A percentile compares a stretch with the other conserved stretches of the same genome.
These are phyloP conservation scores for Conus canariensis DNA, from an alignment of 2,888 invertebrate genomes.

Conservation along the genomic window DNA sequence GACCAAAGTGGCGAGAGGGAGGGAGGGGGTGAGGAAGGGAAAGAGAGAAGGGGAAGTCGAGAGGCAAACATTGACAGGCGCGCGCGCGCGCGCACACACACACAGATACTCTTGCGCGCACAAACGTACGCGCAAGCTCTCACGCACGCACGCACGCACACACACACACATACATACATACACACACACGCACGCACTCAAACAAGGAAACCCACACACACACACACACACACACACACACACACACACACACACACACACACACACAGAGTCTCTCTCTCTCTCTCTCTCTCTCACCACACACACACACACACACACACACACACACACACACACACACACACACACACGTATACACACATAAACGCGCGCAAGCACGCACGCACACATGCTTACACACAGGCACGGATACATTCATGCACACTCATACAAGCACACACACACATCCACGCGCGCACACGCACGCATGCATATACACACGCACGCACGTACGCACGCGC, in stretches of 20 bases:
- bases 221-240: no score
- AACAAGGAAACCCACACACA: background rate
- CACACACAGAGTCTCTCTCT: no score
- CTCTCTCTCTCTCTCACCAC: no score
- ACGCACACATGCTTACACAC: background rate
- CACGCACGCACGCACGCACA: background rate
- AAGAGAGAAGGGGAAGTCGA: background rate
- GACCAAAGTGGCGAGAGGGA: no score
- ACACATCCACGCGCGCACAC: constrained; percentile 7
- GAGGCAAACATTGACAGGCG: no score
- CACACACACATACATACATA: background rate
- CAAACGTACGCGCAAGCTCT: background rate
- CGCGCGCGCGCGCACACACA: no score
- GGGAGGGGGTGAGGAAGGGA: background rate
- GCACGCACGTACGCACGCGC: background rate
- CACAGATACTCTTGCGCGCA: background rate
- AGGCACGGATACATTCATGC: background rate
- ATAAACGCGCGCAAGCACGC: background rate
- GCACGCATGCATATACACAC: background rate
- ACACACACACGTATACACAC: no score
- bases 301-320: no score
- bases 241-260: no score
- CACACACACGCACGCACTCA: background rate
- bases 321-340: no score
- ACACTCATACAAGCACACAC: background rate